Evolutionary conservation across 2,888 invertebrate genomes (phyloP).

Genomic region (Lapara coniferarum): DNA sequence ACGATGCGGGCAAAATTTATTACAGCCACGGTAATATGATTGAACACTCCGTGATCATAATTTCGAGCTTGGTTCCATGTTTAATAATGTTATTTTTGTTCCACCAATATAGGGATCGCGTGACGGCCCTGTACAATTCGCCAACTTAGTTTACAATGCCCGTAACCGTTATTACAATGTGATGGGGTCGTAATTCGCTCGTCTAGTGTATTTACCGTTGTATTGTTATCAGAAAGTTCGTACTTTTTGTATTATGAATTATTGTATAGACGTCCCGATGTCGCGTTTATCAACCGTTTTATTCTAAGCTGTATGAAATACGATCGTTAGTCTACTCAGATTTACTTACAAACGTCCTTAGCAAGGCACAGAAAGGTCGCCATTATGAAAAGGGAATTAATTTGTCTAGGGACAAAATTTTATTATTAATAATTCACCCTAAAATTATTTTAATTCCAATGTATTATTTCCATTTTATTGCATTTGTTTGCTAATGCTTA

Average conservation of each 20-base stretch:
- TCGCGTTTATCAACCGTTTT: conserved; percentile 39
- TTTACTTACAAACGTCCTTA: not conserved
- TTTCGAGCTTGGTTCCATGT: conserved; percentile 56
- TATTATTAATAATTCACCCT: too few species aligned
- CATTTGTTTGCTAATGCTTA: too few species aligned
- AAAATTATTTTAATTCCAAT: too few species aligned
- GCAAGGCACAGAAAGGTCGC: not conserved
- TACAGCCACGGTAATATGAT: conserved; percentile 58
- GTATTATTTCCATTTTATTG: too few species aligned
- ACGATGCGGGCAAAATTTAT: conserved; percentile 56
- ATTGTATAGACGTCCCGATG: conserved; percentile 56
- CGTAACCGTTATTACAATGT: conserved; percentile 38
- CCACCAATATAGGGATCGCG: conserved; percentile 63
- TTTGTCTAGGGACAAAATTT: not conserved
- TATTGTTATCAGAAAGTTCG: conserved; percentile 47
- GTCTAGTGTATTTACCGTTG: conserved; percentile 31
- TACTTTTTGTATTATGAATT: conserved; percentile 44
- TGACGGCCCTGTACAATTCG: conserved; percentile 32
- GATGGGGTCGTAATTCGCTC: conserved; percentile 42
- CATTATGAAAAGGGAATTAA: not conserved
- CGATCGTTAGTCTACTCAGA: conserved; percentile 5
- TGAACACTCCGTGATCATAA: conserved; percentile 60
- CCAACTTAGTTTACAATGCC: conserved; percentile 30
- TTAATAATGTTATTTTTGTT: conserved; percentile 69
- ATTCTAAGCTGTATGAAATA: conserved; percentile 9